phyloP scores from a whole-genome alignment of 2,888 invertebrate species.

The Volucella inflata region DNA sequence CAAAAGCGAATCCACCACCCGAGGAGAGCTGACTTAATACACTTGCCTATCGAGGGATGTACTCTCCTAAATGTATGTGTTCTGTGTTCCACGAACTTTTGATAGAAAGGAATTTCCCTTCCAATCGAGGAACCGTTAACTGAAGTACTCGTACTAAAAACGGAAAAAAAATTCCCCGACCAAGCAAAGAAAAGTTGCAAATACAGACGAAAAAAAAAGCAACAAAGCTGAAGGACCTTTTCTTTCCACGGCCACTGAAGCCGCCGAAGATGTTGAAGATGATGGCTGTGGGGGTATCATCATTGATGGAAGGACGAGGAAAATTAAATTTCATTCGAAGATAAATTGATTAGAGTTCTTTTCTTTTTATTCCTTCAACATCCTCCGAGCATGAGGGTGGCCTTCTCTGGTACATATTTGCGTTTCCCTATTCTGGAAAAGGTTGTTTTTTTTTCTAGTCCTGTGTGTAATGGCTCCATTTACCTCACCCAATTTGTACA shows the following conservation, averaged over 20 bases:
- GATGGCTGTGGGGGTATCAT: conserved; percentile 31
- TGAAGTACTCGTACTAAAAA: background rate
- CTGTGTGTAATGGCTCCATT: conserved; percentile 56
- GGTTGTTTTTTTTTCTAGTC: conserved; percentile 10
- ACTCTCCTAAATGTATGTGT: conserved; percentile 1
- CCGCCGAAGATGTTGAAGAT: too few species aligned
- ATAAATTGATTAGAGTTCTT: conserved; percentile 70
- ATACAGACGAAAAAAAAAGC: conserved; percentile 10
- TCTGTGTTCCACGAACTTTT: conserved; percentile 28
- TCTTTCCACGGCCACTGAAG: conserved; percentile 20
- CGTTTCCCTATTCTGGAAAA: conserved; percentile 26
- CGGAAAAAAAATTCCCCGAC: conserved; percentile 34
- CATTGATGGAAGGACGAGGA: conserved; percentile 60
- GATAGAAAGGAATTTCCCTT: conserved; percentile 28
- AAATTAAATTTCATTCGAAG: conserved; percentile 72
- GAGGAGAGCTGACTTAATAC: conserved; percentile 38
- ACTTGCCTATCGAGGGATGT: background rate
- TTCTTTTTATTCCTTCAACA: conserved; percentile 3
- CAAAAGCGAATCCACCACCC: conserved; percentile 45
- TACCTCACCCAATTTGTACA: conserved; percentile 50
- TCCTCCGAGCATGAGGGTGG: background rate
- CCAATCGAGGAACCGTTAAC: conserved; percentile 47
- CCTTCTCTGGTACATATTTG: conserved; percentile 36
- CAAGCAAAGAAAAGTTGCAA: conserved; percentile 34
- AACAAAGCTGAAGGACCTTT: conserved; percentile 46